Base-by-base conservation (phyloP, 2,888 invertebrate genomes). In the Agonum fuliginosum region DNA sequence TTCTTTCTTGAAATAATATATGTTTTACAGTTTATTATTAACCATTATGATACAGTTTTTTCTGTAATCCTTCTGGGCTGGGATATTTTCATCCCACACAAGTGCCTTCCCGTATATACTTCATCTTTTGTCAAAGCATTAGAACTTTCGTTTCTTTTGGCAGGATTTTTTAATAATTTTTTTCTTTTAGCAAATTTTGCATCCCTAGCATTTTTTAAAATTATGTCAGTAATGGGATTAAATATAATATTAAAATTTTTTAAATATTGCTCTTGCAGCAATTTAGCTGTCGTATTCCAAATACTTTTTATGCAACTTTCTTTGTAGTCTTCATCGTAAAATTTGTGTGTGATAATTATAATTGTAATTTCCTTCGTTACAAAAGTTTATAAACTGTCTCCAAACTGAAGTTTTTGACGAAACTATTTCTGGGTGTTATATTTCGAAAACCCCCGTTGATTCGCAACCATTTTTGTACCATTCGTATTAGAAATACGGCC, bases 311-410 rank as follows among this genome's bases (percentile, higher is more conserved):
- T 73, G 3, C 78, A 78, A 43, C 34, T 67, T 69, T 80, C 79
- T 76, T 80, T 80, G 69, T 81, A 81, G 27, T 80, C 79, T 20
- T 79, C 41, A 14, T 79, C 80, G 48, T 81, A 24, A n/a, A 6
- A 19, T 37, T 71, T 78, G n/a, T n/a, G n/a, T n/a, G n/a, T n/a
- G n/a, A n/a, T n/a, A n/a, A n/a, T n/a, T n/a, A n/a, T n/a, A n/a
- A n/a, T n/a, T n/a, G n/a, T n/a, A n/a, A n/a, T n/a, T n/a, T n/a
- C n/a, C n/a, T n/a, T n/a, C n/a, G n/a, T n/a, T n/a, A n/a, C n/a
- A n/a, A n/a, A n/a, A n/a, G n/a, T n/a, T n/a, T n/a, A n/a, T n/a
- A n/a, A n/a, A n/a, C n/a, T n/a, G n/a, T n/a, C n/a, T n/a, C n/a
- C n/a, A n/a, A n/a, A n/a, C n/a, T n/a, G n/a, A n/a, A n/a, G n/a